A percentile compares a stretch with the other conserved stretches of the same genome.
Evolutionary conservation across 2,888 invertebrate species (phyloP).

Genomic region (Branchellion lobata): DNA sequence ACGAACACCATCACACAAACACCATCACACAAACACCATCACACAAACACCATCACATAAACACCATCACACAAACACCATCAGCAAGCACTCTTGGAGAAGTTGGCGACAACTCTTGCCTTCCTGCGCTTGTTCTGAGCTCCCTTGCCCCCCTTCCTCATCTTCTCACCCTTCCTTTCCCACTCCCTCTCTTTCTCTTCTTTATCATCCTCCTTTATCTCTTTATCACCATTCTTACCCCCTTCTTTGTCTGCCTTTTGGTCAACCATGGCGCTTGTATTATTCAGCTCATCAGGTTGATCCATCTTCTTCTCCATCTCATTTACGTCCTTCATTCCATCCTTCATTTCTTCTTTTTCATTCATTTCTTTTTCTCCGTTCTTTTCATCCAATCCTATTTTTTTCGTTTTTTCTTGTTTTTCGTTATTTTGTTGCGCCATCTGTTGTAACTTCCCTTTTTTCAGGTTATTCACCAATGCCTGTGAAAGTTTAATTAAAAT

Average conservation of each 20-base stretch:
- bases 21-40: too few species aligned
- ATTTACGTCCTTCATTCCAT: neutral
- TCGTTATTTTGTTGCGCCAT: neutral
- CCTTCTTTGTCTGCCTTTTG: neutral
- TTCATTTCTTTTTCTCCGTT: neutral
- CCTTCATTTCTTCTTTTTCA: neutral
- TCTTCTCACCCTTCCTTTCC: neutral
- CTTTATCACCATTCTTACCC: neutral
- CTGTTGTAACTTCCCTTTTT: too few species aligned
- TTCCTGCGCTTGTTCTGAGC: neutral
- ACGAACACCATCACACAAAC: too few species aligned
- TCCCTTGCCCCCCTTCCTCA: neutral
- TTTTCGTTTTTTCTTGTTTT: neutral
- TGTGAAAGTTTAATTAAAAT: too few species aligned
- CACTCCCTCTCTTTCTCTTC: neutral
- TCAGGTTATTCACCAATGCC: too few species aligned
- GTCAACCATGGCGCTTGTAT: neutral
- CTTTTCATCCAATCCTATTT: neutral
- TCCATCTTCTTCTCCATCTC: slow-evolving; percentile 3
- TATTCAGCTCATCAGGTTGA: neutral
- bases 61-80: too few species aligned
- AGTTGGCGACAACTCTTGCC: too few species aligned
- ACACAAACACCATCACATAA: too few species aligned
- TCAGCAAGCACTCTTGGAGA: too few species aligned
- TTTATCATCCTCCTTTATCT: neutral